phyloP scores from a whole-genome alignment of 2,797 vertebrate species.

The Tenualosa ilisha region DNA sequence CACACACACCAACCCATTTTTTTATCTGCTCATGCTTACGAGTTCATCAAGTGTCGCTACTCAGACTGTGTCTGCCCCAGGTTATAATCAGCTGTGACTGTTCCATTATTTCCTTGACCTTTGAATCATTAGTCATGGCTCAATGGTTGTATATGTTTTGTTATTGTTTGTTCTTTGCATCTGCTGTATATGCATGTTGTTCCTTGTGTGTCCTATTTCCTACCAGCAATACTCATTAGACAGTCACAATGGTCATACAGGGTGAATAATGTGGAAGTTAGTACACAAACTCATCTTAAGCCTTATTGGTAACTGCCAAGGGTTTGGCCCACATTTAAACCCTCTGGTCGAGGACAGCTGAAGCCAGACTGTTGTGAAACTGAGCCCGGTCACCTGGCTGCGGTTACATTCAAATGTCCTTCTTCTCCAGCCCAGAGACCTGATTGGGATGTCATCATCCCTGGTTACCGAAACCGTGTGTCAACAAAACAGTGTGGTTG shows the following conservation, averaged over 20 bases:
- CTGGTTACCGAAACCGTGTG: not conserved
- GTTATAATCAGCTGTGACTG: not conserved
- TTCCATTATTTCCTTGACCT: not conserved
- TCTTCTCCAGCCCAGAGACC: not conserved
- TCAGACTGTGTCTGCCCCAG: not conserved
- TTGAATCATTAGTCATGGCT: not conserved
- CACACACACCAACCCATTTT: no score
- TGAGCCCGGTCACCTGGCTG: not conserved
- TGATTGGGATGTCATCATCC: not conserved
- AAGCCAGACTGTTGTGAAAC: not conserved
- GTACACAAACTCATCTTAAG: not conserved
- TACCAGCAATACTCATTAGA: not conserved
- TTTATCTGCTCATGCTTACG: no score
- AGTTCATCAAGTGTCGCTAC: no score
- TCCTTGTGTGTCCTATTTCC: not conserved
- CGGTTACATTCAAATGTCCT: not conserved
- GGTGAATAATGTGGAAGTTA: not conserved
- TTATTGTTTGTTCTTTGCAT: not conserved
- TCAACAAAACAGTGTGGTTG: constrained; percentile 6
- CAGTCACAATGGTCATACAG: not conserved
- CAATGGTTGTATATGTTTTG: not conserved
- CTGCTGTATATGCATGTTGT: not conserved
- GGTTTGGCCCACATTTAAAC: not conserved
- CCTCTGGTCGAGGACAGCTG: not conserved
- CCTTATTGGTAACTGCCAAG: not conserved